phyloP scores from a whole-genome alignment of 2,113 vertebrate genomes.

The Mastomys coucha region DNA sequence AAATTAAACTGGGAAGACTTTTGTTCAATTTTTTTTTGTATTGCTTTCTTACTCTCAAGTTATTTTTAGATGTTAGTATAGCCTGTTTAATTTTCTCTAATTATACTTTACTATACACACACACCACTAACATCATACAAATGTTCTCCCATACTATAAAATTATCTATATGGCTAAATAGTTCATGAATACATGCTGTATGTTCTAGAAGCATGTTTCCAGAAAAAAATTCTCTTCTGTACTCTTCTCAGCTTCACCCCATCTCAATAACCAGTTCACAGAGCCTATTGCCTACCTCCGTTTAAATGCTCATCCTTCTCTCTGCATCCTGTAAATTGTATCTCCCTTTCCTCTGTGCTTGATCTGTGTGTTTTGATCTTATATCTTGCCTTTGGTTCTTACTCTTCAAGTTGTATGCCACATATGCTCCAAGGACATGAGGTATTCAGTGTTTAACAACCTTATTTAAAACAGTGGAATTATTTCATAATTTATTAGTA shows the following conservation, averaged over 20 bases:
- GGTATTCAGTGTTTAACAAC: neutral
- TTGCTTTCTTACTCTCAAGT: neutral
- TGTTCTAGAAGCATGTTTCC: neutral
- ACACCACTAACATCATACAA: neutral
- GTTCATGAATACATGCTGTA: neutral
- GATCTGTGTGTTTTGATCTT: neutral
- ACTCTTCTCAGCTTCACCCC: neutral
- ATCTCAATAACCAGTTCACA: neutral
- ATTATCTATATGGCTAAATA: neutral
- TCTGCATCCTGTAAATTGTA: neutral
- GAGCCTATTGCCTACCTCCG: neutral
- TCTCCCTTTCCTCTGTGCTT: neutral
- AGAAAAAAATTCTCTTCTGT: neutral
- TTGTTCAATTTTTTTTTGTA: neutral
- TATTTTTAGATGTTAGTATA: neutral
- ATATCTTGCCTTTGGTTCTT: neutral
- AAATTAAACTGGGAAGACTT: neutral
- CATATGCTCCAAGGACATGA: neutral
- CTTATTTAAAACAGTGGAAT: neutral
- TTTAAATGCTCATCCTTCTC: neutral
- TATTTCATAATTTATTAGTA: neutral
- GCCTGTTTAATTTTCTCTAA: neutral
- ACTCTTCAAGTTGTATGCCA: neutral
- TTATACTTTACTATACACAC: neutral
- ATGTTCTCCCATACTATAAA: neutral